Conservation (phyloP, 1,140 invertebrate genomes). For the Lysiphlebus fabarum region DNA sequence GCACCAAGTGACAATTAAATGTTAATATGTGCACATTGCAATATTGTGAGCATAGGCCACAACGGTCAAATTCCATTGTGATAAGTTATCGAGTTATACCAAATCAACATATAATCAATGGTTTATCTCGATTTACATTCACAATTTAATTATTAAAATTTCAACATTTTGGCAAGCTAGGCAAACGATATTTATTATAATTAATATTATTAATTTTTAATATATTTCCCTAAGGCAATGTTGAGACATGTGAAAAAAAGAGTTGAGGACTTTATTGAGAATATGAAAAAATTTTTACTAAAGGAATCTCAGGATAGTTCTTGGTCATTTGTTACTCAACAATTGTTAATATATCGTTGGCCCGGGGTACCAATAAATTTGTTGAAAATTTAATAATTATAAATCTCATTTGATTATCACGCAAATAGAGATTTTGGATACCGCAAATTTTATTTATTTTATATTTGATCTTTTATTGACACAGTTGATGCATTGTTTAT, state of each 20-base stretch:
- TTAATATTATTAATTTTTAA: neutral
- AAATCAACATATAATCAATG: slow-evolving; percentile 13
- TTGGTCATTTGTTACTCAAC: neutral
- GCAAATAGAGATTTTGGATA: too few relatives aligned
- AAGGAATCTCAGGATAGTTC: neutral
- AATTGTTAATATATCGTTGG: slow-evolving; percentile 12
- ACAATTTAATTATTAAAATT: slow-evolving; percentile 25
- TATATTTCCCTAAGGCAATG: too few relatives aligned
- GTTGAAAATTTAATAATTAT: too few relatives aligned
- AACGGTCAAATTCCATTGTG: slow-evolving; percentile 27
- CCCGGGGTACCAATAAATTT: slow-evolving; percentile 7
- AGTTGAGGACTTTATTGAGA: slow-evolving; percentile 1
- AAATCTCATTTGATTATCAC: too few relatives aligned
- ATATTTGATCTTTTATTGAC: too few relatives aligned
- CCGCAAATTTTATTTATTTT: too few relatives aligned
- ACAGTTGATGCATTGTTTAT: too few relatives aligned
- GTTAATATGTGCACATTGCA: slow-evolving; percentile 21
- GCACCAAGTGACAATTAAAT: slow-evolving; percentile 39
- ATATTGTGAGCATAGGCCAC: slow-evolving; percentile 32
- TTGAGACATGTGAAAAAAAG: too few relatives aligned
- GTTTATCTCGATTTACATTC: slow-evolving; percentile 23
- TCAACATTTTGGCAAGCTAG: slow-evolving; percentile 46
- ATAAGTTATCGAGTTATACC: slow-evolving; percentile 12
- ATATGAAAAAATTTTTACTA: slow-evolving; percentile 18
- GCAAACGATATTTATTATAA: slow-evolving; percentile 38